Evolutionary conservation across 2,888 invertebrate species (phyloP), one percentile per base, ranked within the genome.

Genomic region (Lepidocyrtoides sp.): DNA sequence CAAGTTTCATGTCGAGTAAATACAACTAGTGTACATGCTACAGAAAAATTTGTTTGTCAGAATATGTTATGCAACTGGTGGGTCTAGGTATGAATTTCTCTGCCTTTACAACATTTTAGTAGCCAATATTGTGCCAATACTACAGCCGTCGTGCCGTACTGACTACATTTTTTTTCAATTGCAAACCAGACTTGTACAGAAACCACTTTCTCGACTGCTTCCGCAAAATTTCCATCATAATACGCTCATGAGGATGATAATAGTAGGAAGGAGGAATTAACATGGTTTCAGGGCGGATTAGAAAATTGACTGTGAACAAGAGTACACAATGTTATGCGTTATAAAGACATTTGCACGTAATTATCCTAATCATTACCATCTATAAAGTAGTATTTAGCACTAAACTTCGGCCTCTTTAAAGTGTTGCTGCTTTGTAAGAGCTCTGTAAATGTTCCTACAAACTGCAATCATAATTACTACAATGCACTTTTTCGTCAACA

Each of bases 161-260:
- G n/a, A n/a, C n/a, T n/a, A n/a, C n/a, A n/a, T 20, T 60, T 63
- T 82, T 82, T 82, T 82, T 60, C 60, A 60, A 60, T 60, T 63
- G 44, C 51, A 48, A 83, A 83, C 44, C 57, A 20, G 54, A n/a
- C n/a, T n/a, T n/a, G n/a, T n/a, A n/a, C n/a, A n/a, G n/a, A n/a
- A 32, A 75, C 20, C 77, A 86, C 77, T 86, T 86, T 86, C 86
- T 86, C 86, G 32, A 57, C 36, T 77, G 77, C 86, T 86, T 86
- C 86, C 86, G 86, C 86, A 86, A 86, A 86, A 86, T 86, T 86
- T 86, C 77, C 86, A 77, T 86, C 72, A 85, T 85, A 75, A 85
- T 84, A 66, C 69, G 23, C 4, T 41, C 72, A 54, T 63, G 63
- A 41, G 23, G 82, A 63, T 10, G 81, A 79, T 54, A 79, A 79